Evolutionary conservation across 1,140 invertebrate species (phyloP), one percentile per base, ranked within the genome.

Genomic region (Eumeta japonica): DNA sequence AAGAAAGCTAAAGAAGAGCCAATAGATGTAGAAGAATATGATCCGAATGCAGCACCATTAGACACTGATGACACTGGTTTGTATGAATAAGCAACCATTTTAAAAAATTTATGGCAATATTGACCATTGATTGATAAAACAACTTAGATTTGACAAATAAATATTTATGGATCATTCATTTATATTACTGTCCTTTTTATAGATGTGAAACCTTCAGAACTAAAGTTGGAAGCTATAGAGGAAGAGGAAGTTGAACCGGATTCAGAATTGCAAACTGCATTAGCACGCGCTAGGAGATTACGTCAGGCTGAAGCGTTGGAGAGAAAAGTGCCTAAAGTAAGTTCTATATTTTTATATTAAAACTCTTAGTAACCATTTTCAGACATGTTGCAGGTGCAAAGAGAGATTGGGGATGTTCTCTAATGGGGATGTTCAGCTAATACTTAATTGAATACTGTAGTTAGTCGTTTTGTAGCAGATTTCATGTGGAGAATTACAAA

Each of bases 161-260:
- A 9, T 9, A 27, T 27, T 27, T 27, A 27, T 9, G n/a, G n/a
- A n/a, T 9, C 9, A 27, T 27, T 27, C 24, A 27, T 27, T 9
- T 27, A 27, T 27, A n/a, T n/a, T n/a, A n/a, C n/a, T n/a, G n/a
- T n/a, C n/a, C n/a, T n/a, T n/a, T n/a, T n/a, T 2, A 10, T 44
- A 80, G 79, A 67, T 27, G 77, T 80, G 17, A 66, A 62, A 46
- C 71, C 77, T 42, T 84, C 83, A 70, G 64, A 83, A 10, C 78
- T 76, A 37, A 75, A 79, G 34, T 60, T 85, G 2, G 81, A 81
- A 57, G 89, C 89, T 50, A 78, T 79, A 41, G 90, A 96, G 43
- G 86, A 92, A 37, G 85, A 85, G 29, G 87, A 90, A 52, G 62
- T 94, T 28, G 83, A 90, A 53, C 62, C 83, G 31, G 88, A 47